Evolutionary conservation across 2,888 invertebrate species (phyloP), one percentile per base, ranked within the genome.

Genomic region (Parnassius glacialis): DNA sequence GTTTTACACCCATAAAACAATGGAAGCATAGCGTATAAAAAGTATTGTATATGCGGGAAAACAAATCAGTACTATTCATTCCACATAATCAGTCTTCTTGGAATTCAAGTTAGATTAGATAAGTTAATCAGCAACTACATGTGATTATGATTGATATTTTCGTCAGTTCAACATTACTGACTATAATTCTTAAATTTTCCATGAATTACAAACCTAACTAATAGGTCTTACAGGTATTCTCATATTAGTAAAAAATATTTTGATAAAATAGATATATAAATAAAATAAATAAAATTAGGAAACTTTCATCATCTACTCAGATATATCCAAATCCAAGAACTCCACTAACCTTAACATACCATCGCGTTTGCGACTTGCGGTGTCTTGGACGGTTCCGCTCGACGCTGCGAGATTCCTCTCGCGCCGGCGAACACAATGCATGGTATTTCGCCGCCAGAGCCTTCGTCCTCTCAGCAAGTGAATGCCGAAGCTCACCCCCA

Each of bases 341-440:
- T 70, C 77, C 80, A 78, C 93, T 93, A 93, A 95, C 95, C 94
- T 95, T 95, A 76, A 94, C 94, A 81, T 95, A 95, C 94, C 94
- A 94, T 85, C 93, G 91, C 65, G 94, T 92, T 71, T 91, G 92
- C 55, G 92, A 92, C 74, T 93, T 93, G 76, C 90, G 85, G 68
- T 90, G 92, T 65, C 91, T 85, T 68, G 79, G 76, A 63, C 87
- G 85, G 65, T 87, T 84, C 55, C 87, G 87, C 68, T 87, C 88
- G 45, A 79, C 71, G 70, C 83, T 82, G 76, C 75, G 76, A 75
- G 81, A 70, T 75, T 82, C 62, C 66, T 63, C 72, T 64, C 81
- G 83, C 43, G 77, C 83, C 57, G 90, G 88, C 62, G 90, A 88
- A 61, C 88, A 84, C 79, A 90, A 79, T 68, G 90, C 88, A 70